Percentiles rank a stretch among this genome's conserved stretches.
phyloP scores from a whole-genome alignment of 2,797 vertebrate species.

The Anisognathus igniventris region DNA sequence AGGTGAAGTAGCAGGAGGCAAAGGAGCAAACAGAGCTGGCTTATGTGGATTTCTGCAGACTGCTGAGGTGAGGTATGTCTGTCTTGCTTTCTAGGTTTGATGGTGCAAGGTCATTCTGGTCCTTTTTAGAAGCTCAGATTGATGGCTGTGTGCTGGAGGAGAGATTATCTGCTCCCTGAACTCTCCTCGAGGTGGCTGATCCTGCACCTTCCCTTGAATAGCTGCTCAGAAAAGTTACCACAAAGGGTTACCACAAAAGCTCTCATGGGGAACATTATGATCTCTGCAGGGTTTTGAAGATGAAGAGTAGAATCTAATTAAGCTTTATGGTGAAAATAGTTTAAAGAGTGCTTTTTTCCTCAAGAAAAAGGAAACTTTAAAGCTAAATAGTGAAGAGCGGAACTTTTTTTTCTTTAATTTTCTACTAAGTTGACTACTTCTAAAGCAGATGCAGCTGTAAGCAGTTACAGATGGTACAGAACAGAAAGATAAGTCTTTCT shows the following conservation, averaged over 20 bases:
- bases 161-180: background rate
- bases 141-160: background rate
- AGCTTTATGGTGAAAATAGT: conserved; percentile 27
- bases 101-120: background rate
- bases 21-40: background rate
- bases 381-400: background rate
- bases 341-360: background rate
- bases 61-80: background rate
- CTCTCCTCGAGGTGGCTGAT: background rate
- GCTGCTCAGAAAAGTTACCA: background rate
- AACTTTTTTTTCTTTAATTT: background rate
- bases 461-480: conserved; percentile 24
- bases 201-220: background rate
- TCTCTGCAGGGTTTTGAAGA: conserved; percentile 24
- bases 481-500: conserved; percentile 18
- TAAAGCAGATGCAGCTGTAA: conserved; percentile 45
- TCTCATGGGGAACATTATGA: background rate
- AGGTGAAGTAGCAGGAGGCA: background rate
- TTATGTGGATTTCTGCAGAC: background rate
- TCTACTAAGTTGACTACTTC: conserved; percentile 8
- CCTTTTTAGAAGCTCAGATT: background rate
- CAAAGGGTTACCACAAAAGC: background rate
- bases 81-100: conserved; percentile 11
- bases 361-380: background rate
- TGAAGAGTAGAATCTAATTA: conserved; percentile 38